Evolutionary conservation across 2,888 invertebrate species (phyloP), one percentile per base, ranked within the genome.

Genomic region (Imbricaverruca yamaguchii): DNA sequence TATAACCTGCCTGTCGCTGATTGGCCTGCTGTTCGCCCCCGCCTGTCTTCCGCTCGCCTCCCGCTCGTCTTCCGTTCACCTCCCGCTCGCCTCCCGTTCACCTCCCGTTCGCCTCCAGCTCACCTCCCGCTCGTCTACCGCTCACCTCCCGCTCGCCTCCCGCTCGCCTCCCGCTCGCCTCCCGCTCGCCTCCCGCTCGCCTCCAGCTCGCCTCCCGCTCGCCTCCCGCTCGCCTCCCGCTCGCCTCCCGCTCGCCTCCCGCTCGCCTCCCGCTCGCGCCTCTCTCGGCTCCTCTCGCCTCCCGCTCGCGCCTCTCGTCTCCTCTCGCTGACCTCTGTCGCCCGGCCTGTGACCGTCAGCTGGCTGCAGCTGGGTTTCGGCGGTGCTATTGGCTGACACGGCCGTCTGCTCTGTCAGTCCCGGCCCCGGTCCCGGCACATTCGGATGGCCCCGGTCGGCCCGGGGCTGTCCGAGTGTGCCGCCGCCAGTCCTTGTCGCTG

Each of bases 81-180:
- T 39, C 4, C 39, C 39, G 39, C 39, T 39, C 39, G 39, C 39
- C 39, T 39, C 39, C 39, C 1, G 21, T 21, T n/a, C n/a, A 21
- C 23, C 39, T 39, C 39, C 15, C 39, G 15, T 9, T 90, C 83
- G n/a, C 18, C 23, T 69, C 78, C n/a, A 63, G n/a, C 78, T 83
- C 82, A 80, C n/a, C n/a, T n/a, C n/a, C n/a, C n/a, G n/a, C n/a
- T n/a, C n/a, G n/a, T n/a, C 63, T 63, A 18, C 15, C 63, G 8
- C 63, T n/a, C 63, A 63, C 63, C 63, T 18, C 21, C 21, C n/a
- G 2, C n/a, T 18, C n/a, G n/a, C n/a, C n/a, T n/a, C n/a, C n/a
- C n/a, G 2, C 13, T 39, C 4, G 1, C 39, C 39, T 39, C 2
- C 39, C 39, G 39, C 39, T 39, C 2, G 4, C 39, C 39, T 39